These are phyloP conservation scores for Chamaetylas fuelleborni DNA, from an alignment of 2,113 vertebrate species.

Conservation along the genomic window DNA sequence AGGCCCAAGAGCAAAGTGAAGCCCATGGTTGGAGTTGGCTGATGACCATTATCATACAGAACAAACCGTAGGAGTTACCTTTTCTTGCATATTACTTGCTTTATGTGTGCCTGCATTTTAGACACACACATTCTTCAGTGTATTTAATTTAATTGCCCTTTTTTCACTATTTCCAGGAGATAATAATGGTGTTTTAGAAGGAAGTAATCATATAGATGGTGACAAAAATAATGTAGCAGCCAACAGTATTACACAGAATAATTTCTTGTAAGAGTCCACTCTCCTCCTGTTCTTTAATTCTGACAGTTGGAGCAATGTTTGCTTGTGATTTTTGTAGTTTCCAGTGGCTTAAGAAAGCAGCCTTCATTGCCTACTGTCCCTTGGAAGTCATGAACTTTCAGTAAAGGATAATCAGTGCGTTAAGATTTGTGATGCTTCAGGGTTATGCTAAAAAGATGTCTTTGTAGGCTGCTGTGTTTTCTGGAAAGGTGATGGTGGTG, in stretches of 20 bases:
- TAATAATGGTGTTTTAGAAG: not conserved
- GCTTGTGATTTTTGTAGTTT: not conserved
- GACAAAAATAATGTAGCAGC: not conserved
- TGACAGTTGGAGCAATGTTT: not conserved
- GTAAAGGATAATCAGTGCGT: not conserved
- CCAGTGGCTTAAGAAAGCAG: not conserved
- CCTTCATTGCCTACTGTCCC: not conserved
- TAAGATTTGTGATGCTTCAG: not conserved
- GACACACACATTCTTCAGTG: fast-evolving
- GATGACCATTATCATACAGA: not conserved
- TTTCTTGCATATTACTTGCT: not conserved
- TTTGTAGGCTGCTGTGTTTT: not conserved
- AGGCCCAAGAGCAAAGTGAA: not conserved
- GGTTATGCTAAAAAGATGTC: not conserved
- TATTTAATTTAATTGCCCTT: not conserved
- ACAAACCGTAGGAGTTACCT: not conserved
- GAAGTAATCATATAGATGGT: not conserved
- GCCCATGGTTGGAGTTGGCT: not conserved
- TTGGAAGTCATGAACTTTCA: not conserved
- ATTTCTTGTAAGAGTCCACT: not conserved
- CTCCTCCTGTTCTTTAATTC: not conserved
- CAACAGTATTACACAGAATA: not conserved
- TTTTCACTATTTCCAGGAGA: not conserved
- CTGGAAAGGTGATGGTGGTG: not conserved
- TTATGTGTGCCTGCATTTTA: not conserved